Percentiles rank a stretch among this genome's conserved stretches.
Conservation (phyloP, 92 coral and sea anemone species). For the Porites evermanni region DNA sequence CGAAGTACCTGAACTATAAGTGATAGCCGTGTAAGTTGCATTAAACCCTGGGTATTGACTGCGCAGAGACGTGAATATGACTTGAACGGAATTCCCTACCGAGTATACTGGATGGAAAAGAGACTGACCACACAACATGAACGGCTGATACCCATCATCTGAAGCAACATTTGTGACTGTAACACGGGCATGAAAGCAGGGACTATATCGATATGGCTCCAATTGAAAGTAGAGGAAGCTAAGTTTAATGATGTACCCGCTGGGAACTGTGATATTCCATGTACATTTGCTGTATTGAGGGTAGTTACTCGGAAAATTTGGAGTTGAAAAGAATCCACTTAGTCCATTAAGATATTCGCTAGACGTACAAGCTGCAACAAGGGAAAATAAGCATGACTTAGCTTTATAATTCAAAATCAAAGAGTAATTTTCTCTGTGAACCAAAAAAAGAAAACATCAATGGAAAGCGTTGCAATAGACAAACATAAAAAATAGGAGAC, state of each 20-base stretch:
- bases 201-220: neutral
- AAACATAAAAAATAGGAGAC: too few relatives aligned
- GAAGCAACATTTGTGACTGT: neutral
- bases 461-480: too few relatives aligned
- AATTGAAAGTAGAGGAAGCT: neutral
- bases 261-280: conserved; percentile 41
- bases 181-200: neutral
- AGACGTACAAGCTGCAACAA: too few relatives aligned
- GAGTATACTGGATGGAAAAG: neutral
- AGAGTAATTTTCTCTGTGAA: too few relatives aligned
- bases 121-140: neutral
- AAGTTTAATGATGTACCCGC: conserved; percentile 6
- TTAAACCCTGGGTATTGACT: neutral
- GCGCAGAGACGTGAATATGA: neutral
- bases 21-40: neutral
- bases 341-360: neutral
- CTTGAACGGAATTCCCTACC: neutral
- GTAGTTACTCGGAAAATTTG: conserved; percentile 22
- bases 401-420: too few relatives aligned
- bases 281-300: neutral
- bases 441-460: too few relatives aligned
- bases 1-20: neutral
- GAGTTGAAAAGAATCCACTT: conserved; percentile 14
- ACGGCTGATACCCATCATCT: neutral
- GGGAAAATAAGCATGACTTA: too few relatives aligned